Conservation (phyloP, 2,113 vertebrate species). For the Pandion haliaetus region DNA sequence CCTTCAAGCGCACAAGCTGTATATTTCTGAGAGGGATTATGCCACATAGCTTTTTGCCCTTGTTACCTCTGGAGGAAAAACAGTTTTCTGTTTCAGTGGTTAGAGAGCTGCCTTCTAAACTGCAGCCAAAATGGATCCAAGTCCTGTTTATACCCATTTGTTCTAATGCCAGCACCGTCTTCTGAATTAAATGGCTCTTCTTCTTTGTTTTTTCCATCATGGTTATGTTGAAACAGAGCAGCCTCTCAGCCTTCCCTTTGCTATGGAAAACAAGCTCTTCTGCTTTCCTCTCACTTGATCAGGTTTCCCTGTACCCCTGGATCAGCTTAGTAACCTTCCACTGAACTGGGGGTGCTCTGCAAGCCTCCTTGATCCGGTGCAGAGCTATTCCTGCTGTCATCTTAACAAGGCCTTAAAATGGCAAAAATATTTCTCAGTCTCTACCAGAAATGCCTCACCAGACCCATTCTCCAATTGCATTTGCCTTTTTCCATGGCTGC, state of each 20-base stretch:
- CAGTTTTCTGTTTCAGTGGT: neutral
- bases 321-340: slow-evolving; percentile 5
- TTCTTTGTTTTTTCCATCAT: slow-evolving; percentile 44
- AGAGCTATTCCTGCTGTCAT: neutral
- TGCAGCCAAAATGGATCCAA: neutral
- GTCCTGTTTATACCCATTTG: neutral
- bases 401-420: neutral
- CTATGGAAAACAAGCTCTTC: slow-evolving; percentile 48
- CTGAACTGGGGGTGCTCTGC: neutral
- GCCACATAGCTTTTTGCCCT: neutral
- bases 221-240: slow-evolving; percentile 42
- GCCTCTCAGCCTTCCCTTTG: slow-evolving; percentile 24
- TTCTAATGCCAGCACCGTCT: neutral
- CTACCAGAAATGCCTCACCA: neutral
- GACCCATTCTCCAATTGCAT: neutral
- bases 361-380: neutral
- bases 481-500: slow-evolving; percentile 38
- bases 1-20: neutral
- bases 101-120: neutral
- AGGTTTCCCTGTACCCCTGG: slow-evolving; percentile 2
- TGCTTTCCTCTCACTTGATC: slow-evolving; percentile 42
- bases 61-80: neutral
- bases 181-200: slow-evolving; percentile 6
- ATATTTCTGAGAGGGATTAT: neutral
- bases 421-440: neutral